phyloP scores from a whole-genome alignment of 2,113 vertebrate genomes.

The Cyrtonyx montezumae region DNA sequence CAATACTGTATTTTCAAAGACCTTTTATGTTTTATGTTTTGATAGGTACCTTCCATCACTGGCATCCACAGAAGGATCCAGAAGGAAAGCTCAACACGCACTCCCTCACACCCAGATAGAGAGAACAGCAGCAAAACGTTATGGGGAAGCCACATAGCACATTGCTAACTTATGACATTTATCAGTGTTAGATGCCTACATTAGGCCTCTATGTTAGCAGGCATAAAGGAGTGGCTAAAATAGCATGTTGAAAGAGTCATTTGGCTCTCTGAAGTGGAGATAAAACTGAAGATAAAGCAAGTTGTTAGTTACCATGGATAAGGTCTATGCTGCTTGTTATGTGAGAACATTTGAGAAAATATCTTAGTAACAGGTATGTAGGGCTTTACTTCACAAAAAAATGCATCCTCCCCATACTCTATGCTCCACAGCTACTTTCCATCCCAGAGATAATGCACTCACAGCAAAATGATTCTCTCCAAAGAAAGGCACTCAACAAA shows the following conservation, averaged over 20 bases:
- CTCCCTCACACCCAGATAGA: not conserved
- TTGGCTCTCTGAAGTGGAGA: not conserved
- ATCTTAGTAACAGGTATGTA: not conserved
- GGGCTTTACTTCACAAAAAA: not conserved
- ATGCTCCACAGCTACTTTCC: not conserved
- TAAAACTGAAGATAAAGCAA: not conserved
- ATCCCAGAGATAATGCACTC: not conserved
- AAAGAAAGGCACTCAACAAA: not conserved
- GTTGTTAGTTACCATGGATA: not conserved
- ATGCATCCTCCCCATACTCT: not conserved
- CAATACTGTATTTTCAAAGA: fast-evolving
- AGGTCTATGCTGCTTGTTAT: not conserved
- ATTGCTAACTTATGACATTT: constrained; percentile 4
- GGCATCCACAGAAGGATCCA: not conserved
- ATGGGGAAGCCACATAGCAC: not conserved
- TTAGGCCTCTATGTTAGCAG: not conserved
- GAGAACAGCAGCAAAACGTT: not conserved
- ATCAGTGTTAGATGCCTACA: not conserved
- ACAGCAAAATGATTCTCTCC: not conserved
- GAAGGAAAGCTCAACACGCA: not conserved
- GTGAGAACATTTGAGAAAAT: not conserved
- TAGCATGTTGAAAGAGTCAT: not conserved
- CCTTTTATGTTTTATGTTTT: not conserved
- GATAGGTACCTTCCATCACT: not conserved
- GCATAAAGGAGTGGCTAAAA: not conserved